A percentile compares a stretch with the other conserved stretches of the same genome.
These are phyloP conservation scores for Monarcha castaneiventris DNA, from an alignment of 2,113 vertebrate species.

Conservation along the genomic window DNA sequence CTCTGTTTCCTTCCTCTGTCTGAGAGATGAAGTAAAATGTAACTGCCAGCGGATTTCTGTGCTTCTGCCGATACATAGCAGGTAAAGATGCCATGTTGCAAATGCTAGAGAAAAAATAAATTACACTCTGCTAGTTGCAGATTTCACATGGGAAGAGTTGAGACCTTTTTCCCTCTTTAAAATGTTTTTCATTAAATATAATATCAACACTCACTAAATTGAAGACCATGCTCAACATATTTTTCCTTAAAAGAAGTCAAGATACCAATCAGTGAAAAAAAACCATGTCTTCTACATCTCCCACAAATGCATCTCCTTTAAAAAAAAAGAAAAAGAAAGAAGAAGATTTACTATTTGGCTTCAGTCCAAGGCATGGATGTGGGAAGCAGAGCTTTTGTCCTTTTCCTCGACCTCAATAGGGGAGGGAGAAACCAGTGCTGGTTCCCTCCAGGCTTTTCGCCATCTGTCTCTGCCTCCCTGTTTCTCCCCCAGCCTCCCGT, in stretches of 20 bases:
- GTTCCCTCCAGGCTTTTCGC: not conserved
- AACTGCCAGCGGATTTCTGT: not conserved
- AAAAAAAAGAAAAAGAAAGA: not conserved
- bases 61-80: accelerated
- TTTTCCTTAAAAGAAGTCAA: not conserved
- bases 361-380: not conserved
- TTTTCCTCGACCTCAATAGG: not conserved
- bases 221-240: not conserved
- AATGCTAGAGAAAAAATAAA: not conserved
- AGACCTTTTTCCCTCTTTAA: not conserved
- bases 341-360: not conserved
- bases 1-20: not conserved
- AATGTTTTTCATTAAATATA: not conserved
- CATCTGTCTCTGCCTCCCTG: not conserved
- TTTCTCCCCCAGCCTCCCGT: not conserved
- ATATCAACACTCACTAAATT: not conserved
- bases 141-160: not conserved
- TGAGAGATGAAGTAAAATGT: not conserved
- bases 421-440: not conserved
- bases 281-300: not conserved
- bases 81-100: not conserved
- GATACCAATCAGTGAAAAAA: not conserved
- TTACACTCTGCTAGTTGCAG: not conserved
- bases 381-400: not conserved
- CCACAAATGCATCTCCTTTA: not conserved